Conservation (phyloP, 2,888 invertebrate species). For the Hecatera dysodea region DNA sequence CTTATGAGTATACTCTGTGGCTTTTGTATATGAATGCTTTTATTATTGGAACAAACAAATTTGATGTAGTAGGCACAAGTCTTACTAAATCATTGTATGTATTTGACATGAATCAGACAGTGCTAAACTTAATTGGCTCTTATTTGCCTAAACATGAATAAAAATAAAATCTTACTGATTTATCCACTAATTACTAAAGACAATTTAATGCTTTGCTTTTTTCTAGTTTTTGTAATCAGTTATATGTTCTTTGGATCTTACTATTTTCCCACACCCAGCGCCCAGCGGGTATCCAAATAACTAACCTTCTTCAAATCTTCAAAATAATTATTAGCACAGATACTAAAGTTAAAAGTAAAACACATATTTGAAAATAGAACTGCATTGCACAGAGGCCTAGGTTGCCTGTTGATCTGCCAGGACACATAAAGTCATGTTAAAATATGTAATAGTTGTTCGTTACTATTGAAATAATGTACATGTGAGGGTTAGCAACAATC, state of each 20-base stretch:
- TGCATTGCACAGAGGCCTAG: constrained; percentile 47
- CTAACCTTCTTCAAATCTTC: constrained; percentile 9
- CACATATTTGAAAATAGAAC: constrained; percentile 57
- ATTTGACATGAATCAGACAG: not conserved
- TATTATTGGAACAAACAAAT: too few relatives aligned
- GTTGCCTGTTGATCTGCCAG: constrained; percentile 46
- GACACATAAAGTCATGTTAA: constrained; percentile 54
- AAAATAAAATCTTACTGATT: not conserved
- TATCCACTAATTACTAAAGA: not conserved
- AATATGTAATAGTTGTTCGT: constrained; percentile 13
- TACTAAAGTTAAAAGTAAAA: constrained; percentile 29
- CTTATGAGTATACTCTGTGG: not conserved
- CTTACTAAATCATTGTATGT: not conserved
- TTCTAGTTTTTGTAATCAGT: not conserved
- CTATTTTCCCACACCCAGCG: not conserved
- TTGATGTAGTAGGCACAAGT: not conserved
- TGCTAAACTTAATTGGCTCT: not conserved
- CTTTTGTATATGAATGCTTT: constrained; percentile 6
- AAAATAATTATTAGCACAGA: constrained; percentile 10
- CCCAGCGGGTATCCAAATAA: not conserved
- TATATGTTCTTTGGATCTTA: not conserved
- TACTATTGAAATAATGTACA: constrained; percentile 33
- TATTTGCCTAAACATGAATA: not conserved
- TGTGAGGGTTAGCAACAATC: constrained; percentile 19
- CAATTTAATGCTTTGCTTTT: not conserved